Conservation (phyloP, 2,113 vertebrate genomes). For the Spermophilus dauricus region DNA sequence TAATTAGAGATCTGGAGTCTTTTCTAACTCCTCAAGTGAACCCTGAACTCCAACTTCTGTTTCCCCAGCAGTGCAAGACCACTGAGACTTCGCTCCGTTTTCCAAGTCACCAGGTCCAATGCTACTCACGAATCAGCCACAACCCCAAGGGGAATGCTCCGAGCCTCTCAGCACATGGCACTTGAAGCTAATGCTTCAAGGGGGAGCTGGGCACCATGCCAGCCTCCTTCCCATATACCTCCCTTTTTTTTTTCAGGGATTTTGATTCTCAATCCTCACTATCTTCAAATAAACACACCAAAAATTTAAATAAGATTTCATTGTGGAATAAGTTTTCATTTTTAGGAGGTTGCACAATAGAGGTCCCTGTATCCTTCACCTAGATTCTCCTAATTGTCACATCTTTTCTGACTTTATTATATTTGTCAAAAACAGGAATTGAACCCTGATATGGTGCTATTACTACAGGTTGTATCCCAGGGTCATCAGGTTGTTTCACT, state of each 20-base stretch:
- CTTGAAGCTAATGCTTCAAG: neutral
- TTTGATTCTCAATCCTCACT: neutral
- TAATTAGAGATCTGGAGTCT: neutral
- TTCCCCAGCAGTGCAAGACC: neutral
- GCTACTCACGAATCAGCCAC: too few relatives aligned
- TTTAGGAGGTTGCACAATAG: neutral
- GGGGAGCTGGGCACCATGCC: neutral
- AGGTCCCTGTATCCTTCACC: neutral
- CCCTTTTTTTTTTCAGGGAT: neutral
- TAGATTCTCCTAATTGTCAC: neutral
- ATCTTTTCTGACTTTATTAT: neutral
- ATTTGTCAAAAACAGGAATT: neutral
- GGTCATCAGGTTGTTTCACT: neutral
- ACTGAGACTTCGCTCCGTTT: neutral
- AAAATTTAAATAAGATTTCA: neutral
- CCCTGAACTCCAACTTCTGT: neutral
- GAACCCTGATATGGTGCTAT: neutral
- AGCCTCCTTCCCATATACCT: accelerated
- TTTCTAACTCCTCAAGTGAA: neutral
- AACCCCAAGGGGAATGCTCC: neutral
- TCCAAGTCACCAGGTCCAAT: neutral
- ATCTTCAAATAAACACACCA: neutral
- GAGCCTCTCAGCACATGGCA: neutral
- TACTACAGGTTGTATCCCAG: neutral
- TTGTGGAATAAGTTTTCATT: neutral